phyloP scores from a whole-genome alignment of 2,113 vertebrate genomes.

The Microcebus griseorufus region DNA sequence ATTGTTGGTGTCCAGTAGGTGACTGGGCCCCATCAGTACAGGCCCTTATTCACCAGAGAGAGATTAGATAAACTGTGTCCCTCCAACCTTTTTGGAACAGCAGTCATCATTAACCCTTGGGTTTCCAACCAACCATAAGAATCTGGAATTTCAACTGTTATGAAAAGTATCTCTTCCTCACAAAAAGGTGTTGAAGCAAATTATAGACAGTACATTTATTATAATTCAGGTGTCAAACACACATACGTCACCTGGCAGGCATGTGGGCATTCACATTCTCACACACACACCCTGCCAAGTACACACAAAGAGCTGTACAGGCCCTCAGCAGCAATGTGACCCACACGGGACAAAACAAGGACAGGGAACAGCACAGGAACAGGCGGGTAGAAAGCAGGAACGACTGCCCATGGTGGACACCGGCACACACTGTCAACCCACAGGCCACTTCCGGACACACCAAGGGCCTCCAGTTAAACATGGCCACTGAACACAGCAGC shows the following conservation, averaged over 20 bases:
- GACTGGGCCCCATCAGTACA: slow-evolving; percentile 77
- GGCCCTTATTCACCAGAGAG: slow-evolving; percentile 66
- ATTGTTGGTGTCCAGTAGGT: slow-evolving; percentile 77
- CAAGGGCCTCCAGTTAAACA: background rate
- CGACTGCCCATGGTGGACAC: background rate
- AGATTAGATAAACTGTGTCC: slow-evolving; percentile 48
- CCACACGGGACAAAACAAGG: background rate
- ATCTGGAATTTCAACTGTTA: background rate
- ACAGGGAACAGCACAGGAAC: background rate
- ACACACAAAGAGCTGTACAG: background rate
- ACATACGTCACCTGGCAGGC: background rate
- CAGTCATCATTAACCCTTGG: slow-evolving; percentile 71
- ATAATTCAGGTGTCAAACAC: background rate
- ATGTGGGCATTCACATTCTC: background rate
- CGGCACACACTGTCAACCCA: background rate
- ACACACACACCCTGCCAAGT: background rate
- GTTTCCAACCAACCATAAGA: slow-evolving; percentile 23
- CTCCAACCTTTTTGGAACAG: slow-evolving; percentile 45
- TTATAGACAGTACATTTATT: background rate
- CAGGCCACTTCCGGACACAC: background rate
- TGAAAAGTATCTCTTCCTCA: background rate
- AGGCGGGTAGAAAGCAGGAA: background rate
- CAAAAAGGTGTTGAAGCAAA: background rate
- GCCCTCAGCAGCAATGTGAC: background rate
- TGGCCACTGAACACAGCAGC: background rate